Evolutionary conservation across 2,797 vertebrate species (phyloP).

Genomic region (Pantherophis vulpinus): DNA sequence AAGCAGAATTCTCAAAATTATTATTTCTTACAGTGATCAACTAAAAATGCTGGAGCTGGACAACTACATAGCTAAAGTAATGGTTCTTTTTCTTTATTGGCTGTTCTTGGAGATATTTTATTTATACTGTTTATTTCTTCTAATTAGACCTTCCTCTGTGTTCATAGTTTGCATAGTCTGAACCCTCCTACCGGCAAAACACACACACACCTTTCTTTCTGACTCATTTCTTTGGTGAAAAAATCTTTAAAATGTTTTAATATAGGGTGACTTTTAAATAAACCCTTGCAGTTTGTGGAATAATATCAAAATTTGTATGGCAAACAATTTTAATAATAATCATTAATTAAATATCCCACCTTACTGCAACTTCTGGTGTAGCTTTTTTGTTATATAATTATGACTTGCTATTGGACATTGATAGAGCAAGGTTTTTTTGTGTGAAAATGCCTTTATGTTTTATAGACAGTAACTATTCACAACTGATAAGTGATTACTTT

Average conservation of each 20-base stretch:
- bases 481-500: background rate
- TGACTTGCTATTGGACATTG: background rate
- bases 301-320: background rate
- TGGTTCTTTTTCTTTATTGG: background rate
- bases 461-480: background rate
- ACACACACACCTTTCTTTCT: background rate
- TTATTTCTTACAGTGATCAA: background rate
- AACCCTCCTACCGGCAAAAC: background rate
- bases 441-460: background rate
- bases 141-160: background rate
- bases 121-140: background rate
- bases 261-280: background rate
- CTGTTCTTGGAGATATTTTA: background rate
- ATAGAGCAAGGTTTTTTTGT: background rate
- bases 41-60: background rate
- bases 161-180: background rate
- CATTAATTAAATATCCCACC: too few relatives aligned
- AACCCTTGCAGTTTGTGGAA: background rate
- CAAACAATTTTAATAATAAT: background rate
- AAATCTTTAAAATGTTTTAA: background rate
- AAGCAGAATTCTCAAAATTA: background rate
- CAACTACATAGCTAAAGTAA: background rate
- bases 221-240: background rate
- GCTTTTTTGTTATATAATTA: background rate
- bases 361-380: background rate